These are phyloP conservation scores for Agrochola lychnidis DNA, from an alignment of 2,888 invertebrate genomes.

Conservation along the genomic window DNA sequence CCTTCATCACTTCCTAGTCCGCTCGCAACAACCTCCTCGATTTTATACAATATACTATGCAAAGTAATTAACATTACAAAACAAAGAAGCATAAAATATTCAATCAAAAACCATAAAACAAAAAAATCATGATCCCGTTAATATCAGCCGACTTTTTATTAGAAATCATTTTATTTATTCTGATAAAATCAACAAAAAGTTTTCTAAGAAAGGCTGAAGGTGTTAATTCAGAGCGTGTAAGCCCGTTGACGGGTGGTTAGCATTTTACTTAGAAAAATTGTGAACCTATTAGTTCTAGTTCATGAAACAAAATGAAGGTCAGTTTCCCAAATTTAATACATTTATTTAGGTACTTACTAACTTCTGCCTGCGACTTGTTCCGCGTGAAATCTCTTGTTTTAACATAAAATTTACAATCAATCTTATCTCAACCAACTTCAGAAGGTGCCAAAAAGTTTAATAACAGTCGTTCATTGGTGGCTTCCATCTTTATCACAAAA, in stretches of 20 bases:
- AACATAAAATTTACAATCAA: too few relatives aligned
- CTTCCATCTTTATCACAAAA: too few relatives aligned
- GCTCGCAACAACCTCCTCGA: neutral
- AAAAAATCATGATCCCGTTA: neutral
- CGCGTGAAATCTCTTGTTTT: too few relatives aligned
- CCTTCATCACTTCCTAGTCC: neutral
- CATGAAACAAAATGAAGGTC: neutral
- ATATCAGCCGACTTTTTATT: constrained; percentile 21
- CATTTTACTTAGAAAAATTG: neutral
- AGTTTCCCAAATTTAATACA: neutral
- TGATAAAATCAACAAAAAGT: constrained; percentile 42
- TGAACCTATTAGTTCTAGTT: neutral
- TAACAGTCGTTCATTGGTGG: too few relatives aligned
- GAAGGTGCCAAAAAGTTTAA: too few relatives aligned
- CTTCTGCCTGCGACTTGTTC: too few relatives aligned
- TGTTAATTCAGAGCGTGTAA: constrained; percentile 32
- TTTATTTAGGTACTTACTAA: too few relatives aligned
- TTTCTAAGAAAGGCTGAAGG: constrained; percentile 9
- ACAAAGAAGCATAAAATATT: neutral
- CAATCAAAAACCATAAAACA: neutral
- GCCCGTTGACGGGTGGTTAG: constrained; percentile 21
- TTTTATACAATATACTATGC: too few relatives aligned
- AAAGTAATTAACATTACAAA: neutral
- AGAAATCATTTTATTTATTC: constrained; percentile 20
- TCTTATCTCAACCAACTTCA: too few relatives aligned